Conservation (phyloP, 2,797 vertebrate species). For the Sibirionetta formosa region DNA sequence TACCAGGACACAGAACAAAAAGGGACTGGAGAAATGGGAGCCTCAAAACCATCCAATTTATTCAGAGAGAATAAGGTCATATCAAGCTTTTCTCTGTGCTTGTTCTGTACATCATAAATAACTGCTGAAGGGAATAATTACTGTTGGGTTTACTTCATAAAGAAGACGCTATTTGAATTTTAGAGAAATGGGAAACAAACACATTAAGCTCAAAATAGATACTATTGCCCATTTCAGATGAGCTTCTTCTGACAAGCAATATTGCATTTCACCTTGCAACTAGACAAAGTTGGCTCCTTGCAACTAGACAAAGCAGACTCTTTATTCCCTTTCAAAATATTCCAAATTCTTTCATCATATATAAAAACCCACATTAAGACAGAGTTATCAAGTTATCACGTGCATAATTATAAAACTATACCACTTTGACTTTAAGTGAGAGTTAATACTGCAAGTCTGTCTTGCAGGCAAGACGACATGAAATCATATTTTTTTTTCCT, state of each 20-base stretch:
- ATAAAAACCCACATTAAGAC: not conserved
- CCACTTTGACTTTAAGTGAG: not conserved
- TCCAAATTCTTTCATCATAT: not conserved
- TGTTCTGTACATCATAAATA: conserved; percentile 23
- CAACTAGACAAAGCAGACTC: not conserved
- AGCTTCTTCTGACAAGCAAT: not conserved
- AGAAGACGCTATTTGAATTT: conserved; percentile 22
- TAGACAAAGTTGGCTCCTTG: not conserved
- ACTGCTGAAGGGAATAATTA: conserved; percentile 22
- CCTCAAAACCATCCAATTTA: not conserved
- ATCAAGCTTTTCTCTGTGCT: not conserved
- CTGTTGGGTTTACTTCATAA: conserved; percentile 6
- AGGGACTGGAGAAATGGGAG: not conserved
- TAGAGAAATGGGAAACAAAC: conserved; percentile 45
- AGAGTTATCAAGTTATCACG: not conserved
- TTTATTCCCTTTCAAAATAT: not conserved
- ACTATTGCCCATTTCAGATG: not conserved
- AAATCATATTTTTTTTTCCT: not conserved
- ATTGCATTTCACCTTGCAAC: not conserved
- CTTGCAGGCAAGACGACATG: not conserved
- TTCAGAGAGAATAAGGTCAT: conserved; percentile 7
- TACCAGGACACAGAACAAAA: not conserved
- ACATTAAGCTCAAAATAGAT: not conserved
- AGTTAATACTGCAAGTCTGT: not conserved
- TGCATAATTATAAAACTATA: not conserved